These are phyloP conservation scores for Odontomyia ornata DNA, from an alignment of 2,888 invertebrate genomes.

Conservation along the genomic window DNA sequence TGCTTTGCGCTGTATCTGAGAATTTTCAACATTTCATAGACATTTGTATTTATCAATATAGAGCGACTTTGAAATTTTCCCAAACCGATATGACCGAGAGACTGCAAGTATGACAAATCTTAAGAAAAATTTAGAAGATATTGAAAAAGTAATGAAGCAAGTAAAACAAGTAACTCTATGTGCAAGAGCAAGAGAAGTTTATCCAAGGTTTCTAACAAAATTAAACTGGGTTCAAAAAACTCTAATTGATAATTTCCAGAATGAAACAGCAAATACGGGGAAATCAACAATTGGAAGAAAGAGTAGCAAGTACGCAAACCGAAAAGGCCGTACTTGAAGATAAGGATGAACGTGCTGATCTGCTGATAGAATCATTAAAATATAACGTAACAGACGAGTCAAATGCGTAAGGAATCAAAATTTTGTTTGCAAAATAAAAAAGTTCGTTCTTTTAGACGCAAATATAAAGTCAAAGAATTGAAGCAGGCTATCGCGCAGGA, in stretches of 20 bases:
- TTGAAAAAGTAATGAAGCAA: conserved; percentile 59
- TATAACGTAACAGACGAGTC: conserved; percentile 60
- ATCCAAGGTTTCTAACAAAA: conserved; percentile 56
- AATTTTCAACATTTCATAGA: neutral
- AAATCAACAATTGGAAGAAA: conserved; percentile 58
- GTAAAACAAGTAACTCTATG: conserved; percentile 61
- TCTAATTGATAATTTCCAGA: conserved; percentile 51
- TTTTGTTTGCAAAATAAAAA: neutral
- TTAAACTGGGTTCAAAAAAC: too few species aligned
- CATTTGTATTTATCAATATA: conserved; percentile 18
- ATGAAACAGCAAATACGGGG: conserved; percentile 59
- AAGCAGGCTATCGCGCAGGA: conserved; percentile 52
- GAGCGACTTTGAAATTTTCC: conserved; percentile 52
- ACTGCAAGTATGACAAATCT: conserved; percentile 61
- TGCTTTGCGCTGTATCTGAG: neutral
- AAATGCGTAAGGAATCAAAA: conserved; percentile 54
- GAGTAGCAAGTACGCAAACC: conserved; percentile 52
- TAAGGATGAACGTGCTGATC: conserved; percentile 56
- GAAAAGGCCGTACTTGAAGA: conserved; percentile 52
- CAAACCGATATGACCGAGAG: conserved; percentile 60
- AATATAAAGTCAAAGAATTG: conserved; percentile 56
- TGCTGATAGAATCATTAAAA: conserved; percentile 56
- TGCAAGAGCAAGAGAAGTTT: conserved; percentile 55
- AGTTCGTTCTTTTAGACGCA: conserved; percentile 54
- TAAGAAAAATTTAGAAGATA: conserved; percentile 56